Evolutionary conservation across 2,888 invertebrate genomes (phyloP), one percentile per base, ranked within the genome.

Genomic region (Philereme transversata): DNA sequence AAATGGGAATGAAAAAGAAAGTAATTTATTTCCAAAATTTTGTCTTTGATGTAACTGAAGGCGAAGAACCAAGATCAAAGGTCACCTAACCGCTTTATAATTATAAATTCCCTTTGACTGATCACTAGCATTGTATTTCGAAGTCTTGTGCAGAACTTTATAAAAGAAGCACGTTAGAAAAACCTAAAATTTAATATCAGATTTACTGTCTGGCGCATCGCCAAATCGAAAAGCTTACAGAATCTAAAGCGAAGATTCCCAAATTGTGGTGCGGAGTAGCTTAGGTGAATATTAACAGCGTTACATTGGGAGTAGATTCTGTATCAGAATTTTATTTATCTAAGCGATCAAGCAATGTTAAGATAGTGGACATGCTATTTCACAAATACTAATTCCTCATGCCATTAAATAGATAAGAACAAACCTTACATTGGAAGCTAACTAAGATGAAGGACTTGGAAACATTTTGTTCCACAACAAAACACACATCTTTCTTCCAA

Each of bases 211-310:
- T 67, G 63, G 63, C 60, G 49, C 34, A 51, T 48, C 45, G 65
- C 61, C 67, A 69, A 65, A 62, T 67, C 60, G 54, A 64, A 66
- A 64, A 55, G 54, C 57, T 60, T 11, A 56, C 38, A 50, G 57
- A 57, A 62, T 62, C 52, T 57, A 57, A 61, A 61, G 50, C 46
- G 43, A 51, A 62, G 50, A 62, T 62, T 55, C 55, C 51, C 48
- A 51, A 55, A 55, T 62, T 58, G 55, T 55, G 36, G 48, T 55
- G 51, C 43, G 22, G 53, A 60, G 46, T 52, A 57, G 41, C 34
- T 43, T 57, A 41, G 44, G 41, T n/a, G 51, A 40, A 50, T 36
- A 52, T 11, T 5, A 6, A 45, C 34, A 11, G 8, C 22, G 22
- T 22, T 22, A 22, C 22, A 22, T 22, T 7, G 36, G 38, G 34